Evolutionary conservation across 1,140 invertebrate genomes (phyloP).

Genomic region (Scaptomyza hsui): DNA sequence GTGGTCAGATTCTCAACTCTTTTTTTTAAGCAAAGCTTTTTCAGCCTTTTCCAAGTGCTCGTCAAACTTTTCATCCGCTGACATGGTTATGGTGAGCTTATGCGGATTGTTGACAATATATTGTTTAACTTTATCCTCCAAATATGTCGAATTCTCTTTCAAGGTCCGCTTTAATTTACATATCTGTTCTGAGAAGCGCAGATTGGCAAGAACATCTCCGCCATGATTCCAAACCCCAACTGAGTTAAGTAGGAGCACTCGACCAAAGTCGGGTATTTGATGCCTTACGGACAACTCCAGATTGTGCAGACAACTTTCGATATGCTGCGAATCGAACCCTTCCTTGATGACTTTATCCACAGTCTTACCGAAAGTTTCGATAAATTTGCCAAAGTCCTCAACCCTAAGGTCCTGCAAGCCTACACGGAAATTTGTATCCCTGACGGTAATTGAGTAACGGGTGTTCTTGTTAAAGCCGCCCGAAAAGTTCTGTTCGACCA

Average conservation of each 20-base stretch:
- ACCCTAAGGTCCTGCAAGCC: slow-evolving; percentile 92
- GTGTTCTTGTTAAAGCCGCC: slow-evolving; percentile 90
- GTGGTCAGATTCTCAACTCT: slow-evolving; percentile 87
- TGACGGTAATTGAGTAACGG: slow-evolving; percentile 88
- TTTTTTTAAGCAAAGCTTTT: slow-evolving; percentile 87
- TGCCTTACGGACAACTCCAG: slow-evolving; percentile 94
- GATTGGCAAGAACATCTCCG: slow-evolving; percentile 88
- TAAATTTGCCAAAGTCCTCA: slow-evolving; percentile 89
- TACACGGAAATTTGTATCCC: slow-evolving; percentile 92
- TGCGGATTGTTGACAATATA: slow-evolving; percentile 94
- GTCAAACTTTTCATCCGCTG: slow-evolving; percentile 91
- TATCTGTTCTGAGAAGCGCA: slow-evolving; percentile 90
- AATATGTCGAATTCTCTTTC: slow-evolving; percentile 88
- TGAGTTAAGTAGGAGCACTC: slow-evolving; percentile 90
- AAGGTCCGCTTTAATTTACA: slow-evolving; percentile 87
- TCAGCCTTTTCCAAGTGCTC: slow-evolving; percentile 87
- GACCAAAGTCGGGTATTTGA: slow-evolving; percentile 93
- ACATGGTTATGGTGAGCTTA: slow-evolving; percentile 92
- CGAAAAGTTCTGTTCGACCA: slow-evolving; percentile 94
- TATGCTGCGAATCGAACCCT: slow-evolving; percentile 92
- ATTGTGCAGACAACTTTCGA: slow-evolving; percentile 94
- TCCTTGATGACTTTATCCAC: slow-evolving; percentile 87
- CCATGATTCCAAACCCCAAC: slow-evolving; percentile 94
- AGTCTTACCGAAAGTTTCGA: slow-evolving; percentile 90
- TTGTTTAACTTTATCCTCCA: slow-evolving; percentile 90